Evolutionary conservation across 2,113 vertebrate species (phyloP), one percentile per base, ranked within the genome.

Genomic region (Monarcha castaneiventris): DNA sequence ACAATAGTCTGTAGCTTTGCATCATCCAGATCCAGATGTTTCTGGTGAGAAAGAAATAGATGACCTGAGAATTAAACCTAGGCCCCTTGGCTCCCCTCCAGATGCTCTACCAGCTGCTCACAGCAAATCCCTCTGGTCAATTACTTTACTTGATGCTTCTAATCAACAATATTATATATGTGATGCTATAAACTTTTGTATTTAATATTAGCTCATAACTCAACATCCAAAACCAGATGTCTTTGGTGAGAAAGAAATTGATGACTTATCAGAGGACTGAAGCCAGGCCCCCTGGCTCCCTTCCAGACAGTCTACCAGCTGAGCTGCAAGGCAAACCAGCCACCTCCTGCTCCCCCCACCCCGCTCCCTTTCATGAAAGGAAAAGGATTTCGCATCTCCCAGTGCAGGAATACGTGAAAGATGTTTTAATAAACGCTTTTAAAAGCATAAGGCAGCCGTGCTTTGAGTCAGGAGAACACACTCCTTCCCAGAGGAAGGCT

Each of bases 141-240:
- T 98, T 98, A 97, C 98, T 98, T 98, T 97, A 97, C 97, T 98
- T 98, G 97, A 98, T 98, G 98, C 97, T 97, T 98, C 97, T 97
- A 98, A 98, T 98, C 97, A 98, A 93, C 96, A 97, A 96, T 94
- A 96, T 98, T 98, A 97, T 98, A 98, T 98, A 98, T 98, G 97
- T 88, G 97, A 98, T 98, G 96, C 97, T 97, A 98, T 98, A 98
- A 98, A 98, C 97, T 96, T 97, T 98, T 98, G 97, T 97, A 97
- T 96, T 98, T 97, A 97, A 98, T 98, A 98, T 98, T 98, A 98
- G 98, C 97, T 98, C 98, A 98, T 98, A 98, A 98, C 93, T 98
- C 98, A 97, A 95, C 95, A 95, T 94, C 97, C 97, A 59, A 95
- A 97, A 95, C 97, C 98, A 98, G 98, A 98, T 98, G 98, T 97